Evolutionary conservation across 2,797 vertebrate species (phyloP), one percentile per base, ranked within the genome.

Genomic region (Cossypha caffra): DNA sequence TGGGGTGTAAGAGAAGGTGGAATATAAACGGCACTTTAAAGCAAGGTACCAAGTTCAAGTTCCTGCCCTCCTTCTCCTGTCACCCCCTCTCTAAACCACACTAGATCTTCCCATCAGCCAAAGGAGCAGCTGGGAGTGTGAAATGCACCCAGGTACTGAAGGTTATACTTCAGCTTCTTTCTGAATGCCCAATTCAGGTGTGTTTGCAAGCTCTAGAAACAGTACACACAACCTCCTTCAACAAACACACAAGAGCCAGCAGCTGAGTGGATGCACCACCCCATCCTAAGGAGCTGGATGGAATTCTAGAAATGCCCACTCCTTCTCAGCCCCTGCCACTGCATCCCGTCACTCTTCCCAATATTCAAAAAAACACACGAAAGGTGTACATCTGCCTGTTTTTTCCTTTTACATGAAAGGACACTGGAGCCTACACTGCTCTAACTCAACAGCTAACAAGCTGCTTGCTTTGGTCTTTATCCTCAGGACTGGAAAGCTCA

Each of bases 1-100:
- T 0, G 1, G 29, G 21, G 24, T 2, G 0, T 4, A 21, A n/a
- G 43, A 71, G 25, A 52, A 61, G 45, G 42, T 5, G 20, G 24
- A 78, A 51, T 4, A 4, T 1, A 67, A 55, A 42, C 0, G 3
- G 43, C 1, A 1, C 35, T 61, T 52, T 45, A 63, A 63, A 86
- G 48, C 23, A 50, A 51, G 13, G 37, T 18, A 58, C 20, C 13
- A 17, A 48, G 14, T 6, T 51, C 51, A 19, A 43, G 72, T 23
- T 63, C 31, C 24, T 79, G 25, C 31, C 23, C 19, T 55, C 28
- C 29, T 43, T 45, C 54, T 68, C 55, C 69, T 15, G 11, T 5
- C 61, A n/a, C 10, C 33, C n/a, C 35, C 37, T 8, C 47, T 40
- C 45, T 18, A 51, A 58, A 42, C 12, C 47, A 13, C 2, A 2